Evolutionary conservation across 92 coral and sea anemone species (phyloP).

Genomic region (Blastomussa wellsi): DNA sequence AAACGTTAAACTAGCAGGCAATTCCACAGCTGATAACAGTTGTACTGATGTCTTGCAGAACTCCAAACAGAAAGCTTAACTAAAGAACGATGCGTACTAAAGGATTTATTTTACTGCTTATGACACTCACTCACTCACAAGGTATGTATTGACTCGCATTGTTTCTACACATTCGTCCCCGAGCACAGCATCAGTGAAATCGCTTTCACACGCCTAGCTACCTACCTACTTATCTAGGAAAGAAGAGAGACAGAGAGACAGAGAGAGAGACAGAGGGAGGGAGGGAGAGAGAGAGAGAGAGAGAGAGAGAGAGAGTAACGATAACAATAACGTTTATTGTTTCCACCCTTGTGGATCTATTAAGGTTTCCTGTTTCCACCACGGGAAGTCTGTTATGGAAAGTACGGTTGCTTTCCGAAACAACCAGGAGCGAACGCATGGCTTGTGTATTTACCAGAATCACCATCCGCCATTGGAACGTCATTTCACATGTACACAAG

Average conservation of each 20-base stretch:
- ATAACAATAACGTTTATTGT: no score
- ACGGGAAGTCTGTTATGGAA: slow-evolving; percentile 53
- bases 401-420: slow-evolving; percentile 65
- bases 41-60: no score
- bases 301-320: no score
- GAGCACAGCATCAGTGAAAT: neutral
- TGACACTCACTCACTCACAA: neutral
- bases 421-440: slow-evolving; percentile 47
- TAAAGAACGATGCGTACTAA: no score
- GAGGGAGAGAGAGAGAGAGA: no score
- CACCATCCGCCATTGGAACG: slow-evolving; percentile 60
- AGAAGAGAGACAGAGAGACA: no score
- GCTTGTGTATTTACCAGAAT: slow-evolving; percentile 52
- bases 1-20: no score
- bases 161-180: neutral
- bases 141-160: neutral
- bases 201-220: neutral
- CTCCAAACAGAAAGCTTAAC: no score
- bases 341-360: neutral
- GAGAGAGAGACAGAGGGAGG: no score
- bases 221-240: no score
- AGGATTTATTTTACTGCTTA: neutral
- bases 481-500: slow-evolving; percentile 65
- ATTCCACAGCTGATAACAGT: no score
- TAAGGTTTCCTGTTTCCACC: neutral